Evolutionary conservation across 37 sponge, comb jelly and placozoan genomes (phyloP).

Genomic region (Haliclona indistincta): DNA sequence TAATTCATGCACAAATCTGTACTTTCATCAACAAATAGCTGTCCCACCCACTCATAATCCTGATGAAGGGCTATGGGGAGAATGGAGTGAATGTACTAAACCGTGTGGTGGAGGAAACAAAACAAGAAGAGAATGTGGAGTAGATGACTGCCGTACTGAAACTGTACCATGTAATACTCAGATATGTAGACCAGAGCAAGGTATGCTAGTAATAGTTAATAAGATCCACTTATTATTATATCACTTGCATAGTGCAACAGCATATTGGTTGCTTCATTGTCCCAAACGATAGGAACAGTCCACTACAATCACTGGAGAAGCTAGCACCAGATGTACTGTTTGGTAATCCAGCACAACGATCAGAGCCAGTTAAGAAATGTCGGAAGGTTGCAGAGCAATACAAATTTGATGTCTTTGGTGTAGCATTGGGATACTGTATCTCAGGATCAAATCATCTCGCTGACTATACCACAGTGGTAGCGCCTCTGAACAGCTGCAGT

Average conservation of each 20-base stretch:
- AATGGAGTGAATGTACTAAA: slow-evolving; percentile 42
- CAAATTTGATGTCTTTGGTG: slow-evolving; percentile 30
- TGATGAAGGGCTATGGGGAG: slow-evolving; percentile 42
- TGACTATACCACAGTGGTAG: slow-evolving; percentile 20
- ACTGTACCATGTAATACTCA: slow-evolving; percentile 47
- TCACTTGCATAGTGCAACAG: not conserved
- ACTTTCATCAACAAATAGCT: too few relatives aligned
- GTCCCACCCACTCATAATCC: slow-evolving; percentile 16
- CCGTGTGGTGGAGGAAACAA: slow-evolving; percentile 46
- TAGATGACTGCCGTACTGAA: slow-evolving; percentile 13
- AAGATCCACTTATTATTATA: not conserved
- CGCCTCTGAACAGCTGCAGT: slow-evolving; percentile 10
- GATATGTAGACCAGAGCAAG: slow-evolving; percentile 51
- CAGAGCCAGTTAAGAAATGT: slow-evolving; percentile 54
- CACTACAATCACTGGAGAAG: slow-evolving; percentile 31
- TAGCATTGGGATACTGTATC: slow-evolving; percentile 45
- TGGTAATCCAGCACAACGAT: slow-evolving; percentile 34
- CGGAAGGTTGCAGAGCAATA: slow-evolving; percentile 19
- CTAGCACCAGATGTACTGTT: slow-evolving; percentile 38
- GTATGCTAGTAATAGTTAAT: not conserved
- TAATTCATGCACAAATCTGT: too few relatives aligned
- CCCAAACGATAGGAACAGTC: slow-evolving; percentile 7
- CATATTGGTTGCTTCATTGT: slow-evolving; percentile 44
- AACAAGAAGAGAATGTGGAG: slow-evolving; percentile 41
- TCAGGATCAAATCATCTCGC: slow-evolving; percentile 43